Percentiles rank a stretch among this genome's conserved stretches.
phyloP scores from a whole-genome alignment of 1,140 invertebrate genomes.

The Bombus sibiricus region DNA sequence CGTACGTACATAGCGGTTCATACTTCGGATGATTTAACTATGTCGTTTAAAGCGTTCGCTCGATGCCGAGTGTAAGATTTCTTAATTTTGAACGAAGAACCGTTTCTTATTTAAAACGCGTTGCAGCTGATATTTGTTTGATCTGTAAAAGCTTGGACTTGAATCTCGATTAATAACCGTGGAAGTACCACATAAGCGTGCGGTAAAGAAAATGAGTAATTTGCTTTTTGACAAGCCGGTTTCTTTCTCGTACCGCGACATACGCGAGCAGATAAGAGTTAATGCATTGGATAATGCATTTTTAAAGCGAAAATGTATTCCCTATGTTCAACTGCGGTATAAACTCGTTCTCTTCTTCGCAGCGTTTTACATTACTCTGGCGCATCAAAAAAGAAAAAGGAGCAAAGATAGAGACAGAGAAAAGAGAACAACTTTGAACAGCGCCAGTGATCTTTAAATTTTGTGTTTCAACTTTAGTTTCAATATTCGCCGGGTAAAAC shows the following conservation, averaged over 20 bases:
- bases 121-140: background rate
- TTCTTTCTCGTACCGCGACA: background rate
- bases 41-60: background rate
- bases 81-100: too few species aligned
- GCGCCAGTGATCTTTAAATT: background rate
- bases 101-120: background rate
- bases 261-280: background rate
- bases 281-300: background rate
- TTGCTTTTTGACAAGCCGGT: background rate
- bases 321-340: background rate
- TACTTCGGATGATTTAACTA: too few species aligned
- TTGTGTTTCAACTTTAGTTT: background rate
- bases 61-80: background rate
- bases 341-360: background rate
- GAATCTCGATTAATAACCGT: background rate
- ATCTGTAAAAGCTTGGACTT: background rate
- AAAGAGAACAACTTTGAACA: background rate
- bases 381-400: rapidly evolving
- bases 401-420: background rate
- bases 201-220: background rate
- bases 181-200: background rate
- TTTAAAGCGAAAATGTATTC: background rate
- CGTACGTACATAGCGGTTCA: too few species aligned
- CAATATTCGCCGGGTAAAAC: background rate
- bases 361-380: background rate